phyloP scores from a whole-genome alignment of 2,888 invertebrate genomes.

The Cancer borealis region DNA sequence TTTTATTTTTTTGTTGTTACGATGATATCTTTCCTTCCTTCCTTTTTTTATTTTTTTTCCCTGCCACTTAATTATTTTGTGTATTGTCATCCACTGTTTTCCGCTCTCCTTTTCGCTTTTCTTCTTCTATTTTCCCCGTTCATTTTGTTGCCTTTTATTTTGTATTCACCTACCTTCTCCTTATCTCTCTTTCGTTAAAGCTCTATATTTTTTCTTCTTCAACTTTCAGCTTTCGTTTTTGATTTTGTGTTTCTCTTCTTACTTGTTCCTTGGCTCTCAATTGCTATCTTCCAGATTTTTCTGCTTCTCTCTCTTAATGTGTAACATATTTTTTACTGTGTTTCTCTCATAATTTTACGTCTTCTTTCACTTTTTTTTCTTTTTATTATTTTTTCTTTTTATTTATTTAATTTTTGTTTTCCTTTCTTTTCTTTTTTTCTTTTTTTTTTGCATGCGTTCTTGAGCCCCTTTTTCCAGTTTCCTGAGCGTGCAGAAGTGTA shows the following conservation, averaged over 20 bases:
- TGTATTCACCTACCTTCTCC: background rate
- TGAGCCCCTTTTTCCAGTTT: background rate
- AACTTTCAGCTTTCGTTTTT: background rate
- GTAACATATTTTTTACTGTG: constrained; percentile 1
- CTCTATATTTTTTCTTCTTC: background rate
- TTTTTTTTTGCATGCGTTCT: constrained; percentile 18
- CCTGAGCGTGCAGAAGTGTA: background rate
- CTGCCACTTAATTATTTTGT: background rate
- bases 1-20: background rate
- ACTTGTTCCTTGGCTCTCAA: background rate
- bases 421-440: background rate
- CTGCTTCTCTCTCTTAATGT: background rate
- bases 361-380: background rate
- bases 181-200: background rate
- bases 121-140: background rate
- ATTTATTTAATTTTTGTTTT: background rate
- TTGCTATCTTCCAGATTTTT: background rate
- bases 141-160: background rate
- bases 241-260: background rate
- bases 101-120: background rate
- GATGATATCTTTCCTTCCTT: background rate
- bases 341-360: background rate
- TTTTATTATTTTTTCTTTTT: background rate
- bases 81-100: background rate
- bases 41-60: background rate